Evolutionary conservation across 2,113 vertebrate genomes (phyloP), one percentile per base, ranked within the genome.

Genomic region (Cichladusa arquata): DNA sequence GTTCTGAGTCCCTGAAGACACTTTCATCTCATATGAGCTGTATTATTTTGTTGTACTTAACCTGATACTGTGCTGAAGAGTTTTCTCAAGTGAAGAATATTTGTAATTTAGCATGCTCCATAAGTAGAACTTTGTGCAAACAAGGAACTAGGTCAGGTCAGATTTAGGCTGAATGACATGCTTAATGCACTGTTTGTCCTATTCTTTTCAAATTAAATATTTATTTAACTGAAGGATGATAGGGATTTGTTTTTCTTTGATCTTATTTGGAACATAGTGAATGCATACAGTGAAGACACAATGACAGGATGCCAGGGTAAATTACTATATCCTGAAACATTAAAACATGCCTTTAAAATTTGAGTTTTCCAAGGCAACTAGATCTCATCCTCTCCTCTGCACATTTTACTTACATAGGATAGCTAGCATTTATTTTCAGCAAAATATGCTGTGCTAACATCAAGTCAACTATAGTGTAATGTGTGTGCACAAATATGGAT

Each of bases 161-260:
- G 69, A 90, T 33, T 78, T 60, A 74, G 69, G 38, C 26, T 86
- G 86, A 90, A 40, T 34, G 48, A 92, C 56, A 89, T 13, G 45
- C n/a, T 88, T 78, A 92, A 79, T 51, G 60, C 48, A 72, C 40
- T 74, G 64, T 25, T n/a, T 74, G 64, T 62, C 88, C 86, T 60
- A 60, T 47, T 91, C 56, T 93, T 93, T 56, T 33, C 48, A 91
- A 71, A 94, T 92, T 40, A 93, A 93, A 34, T 93, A 93, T 88
- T 96, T 92, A 86, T 86, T 93, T 90, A 88, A 62, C 34, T 65
- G 61, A 79, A 71, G 31, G 77, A 92, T 84, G 65, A 84, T 11
- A 84, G 74, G 72, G 47, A 69, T 92, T 73, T 84, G 47, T 34
- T 78, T 90, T 60, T 56, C 79, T 97, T 95, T 95, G 76, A 93